These are phyloP conservation scores for Acrobasis suavella DNA, from an alignment of 2,888 invertebrate genomes.

Conservation along the genomic window DNA sequence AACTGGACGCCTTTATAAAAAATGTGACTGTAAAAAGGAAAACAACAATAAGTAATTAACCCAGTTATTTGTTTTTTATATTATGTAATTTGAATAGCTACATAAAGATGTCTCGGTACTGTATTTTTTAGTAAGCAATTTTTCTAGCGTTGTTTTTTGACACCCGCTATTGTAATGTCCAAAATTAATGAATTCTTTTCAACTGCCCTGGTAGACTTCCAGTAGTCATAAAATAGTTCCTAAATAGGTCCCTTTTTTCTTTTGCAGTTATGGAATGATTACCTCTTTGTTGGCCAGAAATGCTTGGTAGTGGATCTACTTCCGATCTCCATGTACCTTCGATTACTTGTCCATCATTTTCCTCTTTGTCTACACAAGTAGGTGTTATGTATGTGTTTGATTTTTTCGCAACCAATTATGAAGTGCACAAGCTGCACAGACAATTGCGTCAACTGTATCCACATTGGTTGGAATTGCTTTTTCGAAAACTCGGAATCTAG, in stretches of 20 bases:
- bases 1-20: slow-evolving; percentile 32
- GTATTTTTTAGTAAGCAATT: too few species aligned
- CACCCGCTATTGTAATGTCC: too few species aligned
- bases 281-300: slow-evolving; percentile 20
- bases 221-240: slow-evolving; percentile 27
- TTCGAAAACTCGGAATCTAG: slow-evolving; percentile 32
- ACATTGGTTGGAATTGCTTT: slow-evolving; percentile 30
- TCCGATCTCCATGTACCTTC: slow-evolving; percentile 29
- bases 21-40: slow-evolving; percentile 31
- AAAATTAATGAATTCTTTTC: slow-evolving; percentile 25
- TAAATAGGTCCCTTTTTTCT: slow-evolving; percentile 6
- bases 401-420: slow-evolving; percentile 34
- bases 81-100: too few species aligned
- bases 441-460: slow-evolving; percentile 28
- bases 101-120: too few species aligned
- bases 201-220: slow-evolving; percentile 28
- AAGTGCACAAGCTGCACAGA: slow-evolving; percentile 30
- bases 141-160: too few species aligned
- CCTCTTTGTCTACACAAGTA: slow-evolving; percentile 29
- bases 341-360: slow-evolving; percentile 26
- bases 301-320: slow-evolving; percentile 22
- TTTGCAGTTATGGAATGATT: background rate
- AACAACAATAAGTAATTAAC: slow-evolving; percentile 28
- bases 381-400: slow-evolving; percentile 26
- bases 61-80: slow-evolving; percentile 22